Base-by-base conservation (phyloP, 2,888 invertebrate genomes). In the Aphidoletes aphidimyza region DNA sequence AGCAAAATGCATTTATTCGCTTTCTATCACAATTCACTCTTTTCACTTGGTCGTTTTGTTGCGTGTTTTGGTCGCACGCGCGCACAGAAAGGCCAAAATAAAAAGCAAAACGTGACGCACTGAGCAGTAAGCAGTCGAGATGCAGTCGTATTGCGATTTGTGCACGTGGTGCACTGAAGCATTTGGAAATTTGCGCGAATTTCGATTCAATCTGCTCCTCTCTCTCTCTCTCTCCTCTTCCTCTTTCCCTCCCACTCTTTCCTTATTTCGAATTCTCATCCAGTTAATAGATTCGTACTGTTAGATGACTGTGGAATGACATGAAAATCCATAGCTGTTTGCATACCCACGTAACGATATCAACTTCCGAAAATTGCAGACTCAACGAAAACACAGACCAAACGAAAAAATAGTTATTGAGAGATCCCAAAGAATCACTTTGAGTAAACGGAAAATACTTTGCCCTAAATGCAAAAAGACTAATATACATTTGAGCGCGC, bases 281-380 rank as follows among this genome's bases (percentile, higher is more conserved):
- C n/a, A n/a, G 47, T 47, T 47, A 47, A 47, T 47, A 47, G 47
- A 11, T 47, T 9, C 47, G 2, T n/a, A n/a, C n/a, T n/a, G n/a
- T 5, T 47, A 9, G 47, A 47, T 19, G 47, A 47, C n/a, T 47
- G 47, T 47, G 47, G 39, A 39, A 11, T 39, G 39, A 39, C 6
- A 39, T 11, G 39, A 39, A 39, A 11, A 39, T 39, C 39, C n/a
- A 54, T 54, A 26, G 6, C 22, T 54, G 54, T 54, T 54, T 54
- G 54, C 54, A 54, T 22, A 54, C 22, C n/a, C 54, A 54, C 54
- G 54, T 54, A 54, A 22, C 54, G 26, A 54, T 54, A 54, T 54
- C 22, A 54, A 54, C 54, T 54, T 54, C 26, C 26, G 26, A 54
- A 26, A 54, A 54, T 54, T 54, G 54, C 54, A 54, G 14, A 54